Evolutionary conservation across 2,797 vertebrate genomes (phyloP).

Genomic region (Chaetophractus vellerosus): DNA sequence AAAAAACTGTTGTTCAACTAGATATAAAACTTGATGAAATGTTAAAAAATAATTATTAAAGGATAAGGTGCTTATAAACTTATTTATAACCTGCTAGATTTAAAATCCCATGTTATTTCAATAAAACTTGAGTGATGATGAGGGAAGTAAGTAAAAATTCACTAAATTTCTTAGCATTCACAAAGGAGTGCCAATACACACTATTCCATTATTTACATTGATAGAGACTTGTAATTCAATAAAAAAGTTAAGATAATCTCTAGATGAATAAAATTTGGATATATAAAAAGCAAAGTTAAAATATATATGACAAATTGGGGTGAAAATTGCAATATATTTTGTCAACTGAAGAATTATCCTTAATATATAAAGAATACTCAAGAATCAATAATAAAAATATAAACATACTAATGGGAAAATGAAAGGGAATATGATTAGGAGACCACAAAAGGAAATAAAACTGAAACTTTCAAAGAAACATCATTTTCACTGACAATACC

Average conservation of each 20-base stretch:
- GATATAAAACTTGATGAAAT: slow-evolving; percentile 16
- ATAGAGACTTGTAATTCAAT: background rate
- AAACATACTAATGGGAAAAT: background rate
- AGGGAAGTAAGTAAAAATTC: slow-evolving; percentile 47
- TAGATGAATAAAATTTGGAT: background rate
- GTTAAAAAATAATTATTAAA: slow-evolving; percentile 17
- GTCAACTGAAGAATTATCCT: slow-evolving; percentile 32
- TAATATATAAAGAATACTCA: slow-evolving; percentile 41
- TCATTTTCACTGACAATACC: background rate
- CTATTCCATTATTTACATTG: background rate
- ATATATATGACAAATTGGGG: background rate
- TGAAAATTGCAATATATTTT: slow-evolving; percentile 22
- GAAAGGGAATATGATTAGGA: background rate
- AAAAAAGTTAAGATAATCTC: background rate
- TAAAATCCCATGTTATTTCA: background rate
- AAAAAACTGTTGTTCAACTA: background rate
- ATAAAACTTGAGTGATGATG: background rate
- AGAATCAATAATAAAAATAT: slow-evolving; percentile 30
- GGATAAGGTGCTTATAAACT: background rate
- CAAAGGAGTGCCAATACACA: background rate
- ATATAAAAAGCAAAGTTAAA: slow-evolving; percentile 22
- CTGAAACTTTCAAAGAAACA: background rate
- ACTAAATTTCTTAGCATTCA: slow-evolving; percentile 12
- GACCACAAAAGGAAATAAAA: background rate
- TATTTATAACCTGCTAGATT: slow-evolving; percentile 23